Conservation (phyloP, 2,888 invertebrate genomes). For the Protodeltote pygarga region DNA sequence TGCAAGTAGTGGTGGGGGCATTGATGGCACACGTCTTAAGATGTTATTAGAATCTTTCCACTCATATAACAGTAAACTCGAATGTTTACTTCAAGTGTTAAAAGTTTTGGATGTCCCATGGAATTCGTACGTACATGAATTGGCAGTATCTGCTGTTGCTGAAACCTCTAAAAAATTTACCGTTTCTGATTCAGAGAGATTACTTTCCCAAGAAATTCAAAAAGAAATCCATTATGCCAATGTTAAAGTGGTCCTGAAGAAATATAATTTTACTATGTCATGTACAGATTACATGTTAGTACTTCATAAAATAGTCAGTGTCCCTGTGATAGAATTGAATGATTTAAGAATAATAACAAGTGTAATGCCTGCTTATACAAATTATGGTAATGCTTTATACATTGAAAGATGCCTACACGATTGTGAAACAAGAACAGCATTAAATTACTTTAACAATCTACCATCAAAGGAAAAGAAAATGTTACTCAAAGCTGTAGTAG, state of each 20-base stretch:
- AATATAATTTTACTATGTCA: conserved; percentile 77
- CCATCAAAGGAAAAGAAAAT: conserved; percentile 64
- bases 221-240: conserved; percentile 79
- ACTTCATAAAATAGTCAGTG: conserved; percentile 73
- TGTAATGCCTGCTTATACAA: conserved; percentile 64
- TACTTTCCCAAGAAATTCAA: conserved; percentile 73
- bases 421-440: conserved; percentile 72
- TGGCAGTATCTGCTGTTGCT: conserved; percentile 71
- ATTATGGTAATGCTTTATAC: conserved; percentile 72
- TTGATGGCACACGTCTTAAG: conserved; percentile 74
- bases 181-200: conserved; percentile 68
- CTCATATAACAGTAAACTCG: conserved; percentile 69
- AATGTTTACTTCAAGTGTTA: conserved; percentile 77
- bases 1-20: conserved; percentile 72
- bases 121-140: conserved; percentile 65
- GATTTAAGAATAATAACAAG: conserved; percentile 73
- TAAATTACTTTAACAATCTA: conserved; percentile 70
- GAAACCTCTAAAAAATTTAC: conserved; percentile 73
- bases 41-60: conserved; percentile 74
- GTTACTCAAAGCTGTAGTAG: conserved; percentile 65
- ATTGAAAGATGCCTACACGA: conserved; percentile 74
- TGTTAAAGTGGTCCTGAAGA: conserved; percentile 79
- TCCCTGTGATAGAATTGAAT: conserved; percentile 64
- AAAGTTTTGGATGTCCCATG: conserved; percentile 81
- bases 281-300: conserved; percentile 76